Evolutionary conservation across 2,888 invertebrate species (phyloP).

Genomic region (Drosophila peninsularis): DNA sequence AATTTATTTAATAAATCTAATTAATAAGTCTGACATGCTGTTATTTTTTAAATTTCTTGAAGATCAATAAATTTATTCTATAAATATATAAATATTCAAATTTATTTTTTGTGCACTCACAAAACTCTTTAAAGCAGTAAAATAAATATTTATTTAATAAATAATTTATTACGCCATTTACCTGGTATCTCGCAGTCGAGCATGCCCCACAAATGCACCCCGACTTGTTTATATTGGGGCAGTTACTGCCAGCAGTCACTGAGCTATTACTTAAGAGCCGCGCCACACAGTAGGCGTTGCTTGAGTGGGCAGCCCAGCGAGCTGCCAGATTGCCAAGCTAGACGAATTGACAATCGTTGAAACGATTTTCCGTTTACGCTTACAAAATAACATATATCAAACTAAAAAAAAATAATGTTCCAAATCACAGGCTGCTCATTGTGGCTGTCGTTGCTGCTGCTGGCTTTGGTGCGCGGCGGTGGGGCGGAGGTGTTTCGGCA

Average conservation of each 20-base stretch:
- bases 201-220: neutral
- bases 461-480: conserved; percentile 21
- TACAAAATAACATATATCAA: conserved; percentile 16
- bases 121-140: no score
- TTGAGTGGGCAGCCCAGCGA: neutral
- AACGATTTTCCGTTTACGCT: conserved; percentile 19
- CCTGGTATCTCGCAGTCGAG: neutral
- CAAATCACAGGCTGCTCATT: conserved; percentile 31
- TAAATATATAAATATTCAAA: no score
- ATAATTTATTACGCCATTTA: neutral
- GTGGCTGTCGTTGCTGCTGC: conserved; percentile 21
- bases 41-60: no score
- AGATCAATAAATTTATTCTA: no score
- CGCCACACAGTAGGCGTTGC: conserved; percentile 43
- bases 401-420: conserved; percentile 53
- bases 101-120: no score
- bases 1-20: no score
- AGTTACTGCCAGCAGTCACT: conserved; percentile 22
- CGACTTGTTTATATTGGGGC: conserved; percentile 11
- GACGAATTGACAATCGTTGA: conserved; percentile 31
- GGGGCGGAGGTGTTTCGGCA: conserved; percentile 69
- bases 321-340: neutral
- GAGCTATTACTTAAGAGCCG: conserved; percentile 48
- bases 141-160: no score
- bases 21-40: no score